phyloP scores from a whole-genome alignment of 1,140 invertebrate genomes.

The Zophobas atratus region DNA sequence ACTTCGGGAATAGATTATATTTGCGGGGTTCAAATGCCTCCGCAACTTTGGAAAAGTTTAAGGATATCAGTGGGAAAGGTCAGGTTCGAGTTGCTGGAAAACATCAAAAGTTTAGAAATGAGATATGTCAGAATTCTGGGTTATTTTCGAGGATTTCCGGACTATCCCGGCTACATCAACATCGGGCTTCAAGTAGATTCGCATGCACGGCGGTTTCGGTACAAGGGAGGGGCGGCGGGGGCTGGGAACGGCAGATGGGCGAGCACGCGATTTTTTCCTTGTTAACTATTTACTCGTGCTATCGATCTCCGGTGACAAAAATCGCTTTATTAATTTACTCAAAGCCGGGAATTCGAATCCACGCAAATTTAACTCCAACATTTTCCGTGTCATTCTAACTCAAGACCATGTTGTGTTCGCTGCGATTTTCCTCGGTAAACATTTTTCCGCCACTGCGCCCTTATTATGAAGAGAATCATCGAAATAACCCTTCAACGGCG shows the following conservation, averaged over 20 bases:
- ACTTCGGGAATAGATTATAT: constrained; percentile 49
- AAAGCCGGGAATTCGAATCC: no score
- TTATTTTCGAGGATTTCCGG: constrained; percentile 46
- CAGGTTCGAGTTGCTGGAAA: constrained; percentile 50
- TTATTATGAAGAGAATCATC: no score
- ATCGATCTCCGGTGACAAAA: not conserved
- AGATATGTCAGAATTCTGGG: constrained; percentile 52
- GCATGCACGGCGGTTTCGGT: constrained; percentile 1
- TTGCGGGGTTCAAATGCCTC: constrained; percentile 50
- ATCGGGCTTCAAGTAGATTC: constrained; percentile 14
- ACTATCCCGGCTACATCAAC: constrained; percentile 17
- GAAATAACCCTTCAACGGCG: no score
- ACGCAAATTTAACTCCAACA: no score
- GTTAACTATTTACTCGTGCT: no score
- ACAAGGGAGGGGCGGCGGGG: no score
- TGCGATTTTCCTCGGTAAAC: no score
- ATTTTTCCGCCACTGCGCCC: no score
- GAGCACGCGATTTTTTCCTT: not conserved
- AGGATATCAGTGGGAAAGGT: constrained; percentile 54
- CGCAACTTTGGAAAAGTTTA: constrained; percentile 54
- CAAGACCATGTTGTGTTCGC: no score
- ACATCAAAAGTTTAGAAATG: constrained; percentile 54
- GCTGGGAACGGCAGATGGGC: no score
- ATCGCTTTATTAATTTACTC: no score
- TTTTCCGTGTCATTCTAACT: no score